Conservation (phyloP, 1,140 invertebrate species). For the Drosophila nigromelanica region DNA sequence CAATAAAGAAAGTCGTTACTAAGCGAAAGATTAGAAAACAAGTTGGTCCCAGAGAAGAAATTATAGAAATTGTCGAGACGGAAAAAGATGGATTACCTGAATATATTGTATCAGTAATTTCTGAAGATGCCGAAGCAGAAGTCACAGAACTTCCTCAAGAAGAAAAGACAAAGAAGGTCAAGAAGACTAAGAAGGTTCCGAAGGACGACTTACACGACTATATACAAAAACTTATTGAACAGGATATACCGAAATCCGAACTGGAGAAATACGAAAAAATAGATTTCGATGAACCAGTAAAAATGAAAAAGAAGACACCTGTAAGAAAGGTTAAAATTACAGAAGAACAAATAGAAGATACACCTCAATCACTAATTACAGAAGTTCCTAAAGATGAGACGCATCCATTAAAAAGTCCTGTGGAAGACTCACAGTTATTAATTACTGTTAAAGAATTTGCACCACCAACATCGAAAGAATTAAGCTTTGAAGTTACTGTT, state of each 20-base stretch:
- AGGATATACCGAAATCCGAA: constrained; percentile 83
- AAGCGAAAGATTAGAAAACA: constrained; percentile 79
- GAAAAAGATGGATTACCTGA: constrained; percentile 77
- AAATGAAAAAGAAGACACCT: constrained; percentile 83
- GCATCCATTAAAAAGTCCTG: constrained; percentile 28
- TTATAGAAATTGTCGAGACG: constrained; percentile 84
- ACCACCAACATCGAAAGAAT: constrained; percentile 70
- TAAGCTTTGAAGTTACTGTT: constrained; percentile 56
- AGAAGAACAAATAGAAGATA: constrained; percentile 59
- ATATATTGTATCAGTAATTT: constrained; percentile 78
- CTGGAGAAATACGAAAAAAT: constrained; percentile 83
- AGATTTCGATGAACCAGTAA: constrained; percentile 69
- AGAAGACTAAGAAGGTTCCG: constrained; percentile 68
- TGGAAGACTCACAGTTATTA: constrained; percentile 49
- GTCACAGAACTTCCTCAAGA: constrained; percentile 57
- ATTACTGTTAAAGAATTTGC: constrained; percentile 67
- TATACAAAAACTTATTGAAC: constrained; percentile 77
- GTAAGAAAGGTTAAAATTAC: constrained; percentile 59
- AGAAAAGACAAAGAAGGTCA: constrained; percentile 66
- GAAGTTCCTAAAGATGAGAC: constrained; percentile 14
- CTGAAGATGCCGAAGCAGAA: constrained; percentile 48
- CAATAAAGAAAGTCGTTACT: constrained; percentile 65
- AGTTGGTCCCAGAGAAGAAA: constrained; percentile 83
- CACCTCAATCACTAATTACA: constrained; percentile 52
- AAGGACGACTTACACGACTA: constrained; percentile 79